Evolutionary conservation across 1,140 invertebrate genomes (phyloP), one percentile per base, ranked within the genome.

Genomic region (Triops cancriformis): DNA sequence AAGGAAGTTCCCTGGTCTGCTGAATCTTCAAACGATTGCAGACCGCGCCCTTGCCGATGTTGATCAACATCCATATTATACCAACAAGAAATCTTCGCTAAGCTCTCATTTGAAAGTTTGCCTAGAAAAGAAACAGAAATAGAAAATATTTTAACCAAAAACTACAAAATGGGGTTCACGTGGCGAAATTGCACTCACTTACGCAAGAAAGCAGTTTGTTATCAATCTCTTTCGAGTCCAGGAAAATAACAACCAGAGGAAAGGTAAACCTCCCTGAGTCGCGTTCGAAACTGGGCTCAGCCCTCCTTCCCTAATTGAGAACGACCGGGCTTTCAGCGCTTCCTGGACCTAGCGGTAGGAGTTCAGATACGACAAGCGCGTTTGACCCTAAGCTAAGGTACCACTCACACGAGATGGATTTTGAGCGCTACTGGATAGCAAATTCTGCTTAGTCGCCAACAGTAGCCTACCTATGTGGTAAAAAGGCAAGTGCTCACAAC

Each of bases 21-120:
- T 23, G 14, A 64, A n/a, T 64, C 51, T 64, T 64, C 51, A 12
- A 23, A 18, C 23, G 23, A 18, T 64, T 18, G 51, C 51, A 64
- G 51, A 64, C 51, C 51, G 51, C 51, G 51, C 51, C 51, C 51
- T 64, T 64, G 51, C 51, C 18, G 51, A 64, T 64, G 51, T 64
- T 64, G 51, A 64, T 9, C 51, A 64, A 64, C 51, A 64, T 64
- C 51, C 51, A 64, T 64, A 64, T 64, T 64, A 64, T 23, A 64
- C 43, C 43, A 45, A 14, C 51, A 64, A 64, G 23, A 23, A 23
- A 64, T 23, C 51, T 64, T 64, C 23, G 51, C 14, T 64, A 64
- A 64, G 51, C 51, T 64, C 51, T 10, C 51, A 64, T 64, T 64
- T 64, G 51, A 64, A 37, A 37, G 14, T 23, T 64, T 4, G 23